phyloP scores from a whole-genome alignment of 2,888 invertebrate genomes.

The Malthinus seriepunctatus region DNA sequence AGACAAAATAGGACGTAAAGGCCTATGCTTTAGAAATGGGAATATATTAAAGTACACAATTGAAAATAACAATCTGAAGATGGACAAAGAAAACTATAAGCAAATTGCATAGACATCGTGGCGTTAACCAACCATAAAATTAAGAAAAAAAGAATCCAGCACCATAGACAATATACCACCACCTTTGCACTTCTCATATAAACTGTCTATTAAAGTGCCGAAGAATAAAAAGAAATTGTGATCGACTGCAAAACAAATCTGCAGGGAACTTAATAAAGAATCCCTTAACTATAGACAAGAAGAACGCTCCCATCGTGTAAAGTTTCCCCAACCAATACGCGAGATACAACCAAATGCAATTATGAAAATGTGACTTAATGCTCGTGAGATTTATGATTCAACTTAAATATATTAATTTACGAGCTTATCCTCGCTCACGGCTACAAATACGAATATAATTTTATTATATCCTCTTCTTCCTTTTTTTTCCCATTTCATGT shows the following conservation, averaged over 20 bases:
- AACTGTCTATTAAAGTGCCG: neutral
- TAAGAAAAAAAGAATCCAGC: too few relatives aligned
- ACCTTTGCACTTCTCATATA: neutral
- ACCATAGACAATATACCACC: too few relatives aligned
- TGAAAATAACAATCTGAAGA: too few relatives aligned
- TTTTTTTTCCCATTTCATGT: conserved; percentile 13
- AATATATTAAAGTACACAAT: too few relatives aligned
- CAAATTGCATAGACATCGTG: too few relatives aligned
- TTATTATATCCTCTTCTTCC: conserved; percentile 25
- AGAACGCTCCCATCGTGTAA: conserved; percentile 22
- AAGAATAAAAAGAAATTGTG: neutral
- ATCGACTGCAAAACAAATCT: conserved; percentile 19
- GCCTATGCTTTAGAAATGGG: too few relatives aligned
- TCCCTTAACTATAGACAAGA: conserved; percentile 10
- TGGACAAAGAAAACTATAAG: too few relatives aligned
- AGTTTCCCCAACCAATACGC: conserved; percentile 15
- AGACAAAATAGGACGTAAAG: too few relatives aligned
- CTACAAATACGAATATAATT: conserved; percentile 32
- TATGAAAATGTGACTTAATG: conserved; percentile 57
- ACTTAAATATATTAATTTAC: conserved; percentile 56
- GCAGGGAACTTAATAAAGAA: conserved; percentile 23
- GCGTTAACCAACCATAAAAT: too few relatives aligned
- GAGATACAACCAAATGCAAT: conserved; percentile 50
- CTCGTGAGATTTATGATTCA: conserved; percentile 53
- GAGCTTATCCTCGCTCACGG: conserved; percentile 49